These are phyloP conservation scores for Bubo blakistoni DNA, from an alignment of 2,113 vertebrate genomes.

Conservation along the genomic window DNA sequence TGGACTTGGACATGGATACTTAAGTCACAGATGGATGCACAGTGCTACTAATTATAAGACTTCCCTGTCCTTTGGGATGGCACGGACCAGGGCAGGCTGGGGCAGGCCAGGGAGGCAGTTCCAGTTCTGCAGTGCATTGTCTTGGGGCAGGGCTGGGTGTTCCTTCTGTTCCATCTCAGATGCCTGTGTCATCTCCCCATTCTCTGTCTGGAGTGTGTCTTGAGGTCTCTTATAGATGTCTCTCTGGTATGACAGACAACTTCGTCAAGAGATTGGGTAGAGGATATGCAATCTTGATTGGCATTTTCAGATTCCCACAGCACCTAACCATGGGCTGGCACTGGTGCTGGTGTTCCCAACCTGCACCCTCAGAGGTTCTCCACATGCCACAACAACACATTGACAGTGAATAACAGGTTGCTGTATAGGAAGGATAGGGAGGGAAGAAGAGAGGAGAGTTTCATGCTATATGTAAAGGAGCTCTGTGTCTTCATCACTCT, in stretches of 20 bases:
- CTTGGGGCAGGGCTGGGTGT: not conserved
- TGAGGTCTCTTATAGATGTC: not conserved
- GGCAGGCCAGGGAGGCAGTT: not conserved
- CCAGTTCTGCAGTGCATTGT: not conserved
- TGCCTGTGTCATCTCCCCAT: not conserved
- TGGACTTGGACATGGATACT: not conserved
- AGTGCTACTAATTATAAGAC: not conserved
- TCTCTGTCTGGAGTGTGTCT: not conserved
- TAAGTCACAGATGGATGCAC: not conserved
- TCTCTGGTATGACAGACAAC: not conserved
- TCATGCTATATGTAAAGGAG: not conserved
- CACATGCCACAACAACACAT: not conserved
- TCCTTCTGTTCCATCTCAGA: not conserved
- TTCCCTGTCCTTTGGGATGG: not conserved
- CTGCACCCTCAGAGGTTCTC: not conserved
- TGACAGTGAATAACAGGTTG: not conserved
- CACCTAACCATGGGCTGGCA: not conserved
- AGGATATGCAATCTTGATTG: not conserved
- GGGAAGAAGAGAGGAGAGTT: not conserved
- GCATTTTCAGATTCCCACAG: not conserved
- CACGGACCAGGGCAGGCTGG: not conserved
- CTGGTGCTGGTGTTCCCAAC: not conserved
- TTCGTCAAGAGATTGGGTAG: not conserved
- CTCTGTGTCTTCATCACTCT: not conserved
- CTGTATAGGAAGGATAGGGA: not conserved